phyloP scores from a whole-genome alignment of 1,140 invertebrate genomes.

The Drosophila mayri region DNA sequence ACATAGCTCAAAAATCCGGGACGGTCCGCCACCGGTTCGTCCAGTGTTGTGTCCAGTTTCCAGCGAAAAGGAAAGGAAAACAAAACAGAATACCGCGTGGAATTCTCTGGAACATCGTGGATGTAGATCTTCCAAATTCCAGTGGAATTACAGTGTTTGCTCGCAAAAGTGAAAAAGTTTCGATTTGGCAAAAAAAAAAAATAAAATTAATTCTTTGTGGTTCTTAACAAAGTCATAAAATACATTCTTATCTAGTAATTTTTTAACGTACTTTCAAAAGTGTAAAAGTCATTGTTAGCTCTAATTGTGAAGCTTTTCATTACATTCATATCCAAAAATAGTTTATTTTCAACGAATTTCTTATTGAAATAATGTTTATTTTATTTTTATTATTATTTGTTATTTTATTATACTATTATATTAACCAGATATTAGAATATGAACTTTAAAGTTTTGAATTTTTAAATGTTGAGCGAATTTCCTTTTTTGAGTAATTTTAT shows the following conservation, averaged over 20 bases:
- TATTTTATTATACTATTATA: neutral
- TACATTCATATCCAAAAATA: neutral
- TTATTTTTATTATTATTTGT: neutral
- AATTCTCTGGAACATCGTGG: conserved; percentile 3
- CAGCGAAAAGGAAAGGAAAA: conserved; percentile 12
- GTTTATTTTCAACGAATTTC: neutral
- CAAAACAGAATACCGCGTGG: conserved; percentile 9
- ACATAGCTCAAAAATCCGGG: neutral
- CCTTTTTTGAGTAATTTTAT: neutral
- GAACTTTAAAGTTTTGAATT: neutral
- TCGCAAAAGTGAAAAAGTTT: conserved; percentile 9
- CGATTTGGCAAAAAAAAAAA: neutral
- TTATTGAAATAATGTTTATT: neutral
- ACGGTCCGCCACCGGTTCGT: conserved; percentile 5
- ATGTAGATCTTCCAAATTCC: neutral
- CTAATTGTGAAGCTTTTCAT: neutral
- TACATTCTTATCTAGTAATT: neutral
- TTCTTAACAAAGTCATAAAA: neutral
- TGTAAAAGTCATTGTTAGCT: neutral
- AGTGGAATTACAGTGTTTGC: conserved; percentile 3
- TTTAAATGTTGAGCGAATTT: neutral
- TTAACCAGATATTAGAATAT: neutral
- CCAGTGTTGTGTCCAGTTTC: conserved; percentile 1
- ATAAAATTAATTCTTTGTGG: neutral
- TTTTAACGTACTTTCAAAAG: neutral